Conservation (phyloP, 2,797 vertebrate species). For the Crotalus adamanteus region DNA sequence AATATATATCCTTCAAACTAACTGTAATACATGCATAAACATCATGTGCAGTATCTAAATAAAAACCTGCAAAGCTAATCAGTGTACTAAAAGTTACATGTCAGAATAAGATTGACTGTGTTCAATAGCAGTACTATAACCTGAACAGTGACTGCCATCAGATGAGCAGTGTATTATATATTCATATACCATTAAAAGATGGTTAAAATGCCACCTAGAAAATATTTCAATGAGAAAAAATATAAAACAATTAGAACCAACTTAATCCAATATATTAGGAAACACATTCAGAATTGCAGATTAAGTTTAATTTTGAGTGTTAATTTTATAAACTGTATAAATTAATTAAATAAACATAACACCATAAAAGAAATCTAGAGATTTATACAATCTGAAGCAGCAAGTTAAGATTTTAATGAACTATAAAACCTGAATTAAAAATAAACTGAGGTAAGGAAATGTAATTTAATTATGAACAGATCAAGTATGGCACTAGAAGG, state of each 20-base stretch:
- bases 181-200: background rate
- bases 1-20: background rate
- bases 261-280: background rate
- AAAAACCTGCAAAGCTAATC: background rate
- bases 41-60: background rate
- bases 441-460: background rate
- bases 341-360: background rate
- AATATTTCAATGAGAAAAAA: background rate
- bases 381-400: background rate
- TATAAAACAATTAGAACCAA: fast-evolving
- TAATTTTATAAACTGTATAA: constrained; percentile 2
- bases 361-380: background rate
- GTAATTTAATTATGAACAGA: background rate
- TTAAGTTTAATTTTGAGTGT: background rate
- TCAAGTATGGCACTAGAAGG: background rate
- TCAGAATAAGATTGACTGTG: background rate
- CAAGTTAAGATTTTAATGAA: background rate
- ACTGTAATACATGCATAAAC: background rate
- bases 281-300: background rate
- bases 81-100: background rate
- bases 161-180: fast-evolving
- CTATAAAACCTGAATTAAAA: background rate
- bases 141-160: background rate
- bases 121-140: background rate
- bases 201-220: background rate